Base-by-base conservation (phyloP, 1,140 invertebrate genomes). In the Battus philenor region DNA sequence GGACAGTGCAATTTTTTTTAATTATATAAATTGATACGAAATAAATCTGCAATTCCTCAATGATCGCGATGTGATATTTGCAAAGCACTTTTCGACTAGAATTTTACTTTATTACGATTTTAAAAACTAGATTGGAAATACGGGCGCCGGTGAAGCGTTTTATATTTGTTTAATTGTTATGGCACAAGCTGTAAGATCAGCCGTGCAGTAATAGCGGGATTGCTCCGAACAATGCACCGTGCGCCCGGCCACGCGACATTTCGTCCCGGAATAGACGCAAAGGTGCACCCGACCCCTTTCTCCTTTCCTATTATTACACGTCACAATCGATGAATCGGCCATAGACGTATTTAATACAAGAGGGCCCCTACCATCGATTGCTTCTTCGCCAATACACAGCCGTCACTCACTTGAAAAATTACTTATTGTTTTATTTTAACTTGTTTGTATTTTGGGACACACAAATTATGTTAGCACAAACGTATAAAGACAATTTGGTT, bases 251-350 rank as follows among this genome's bases (percentile, higher is more conserved):
- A 72, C 68, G 71, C 61, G 66, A 69, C 69, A 66, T 55, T 62
- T 55, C 39, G 11, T 34, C 31, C 43, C 47, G 36, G 47, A 34
- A 46, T 46, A 49, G 32, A 52, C 29, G 54, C 36, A 69, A 75
- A 75, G 68, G 68, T 71, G 68, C 63, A 66, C 30, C 8, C 47
- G 50, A 64, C 59, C 71, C 65, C 63, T 72, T 74, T 74, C 67
- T 56, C 47, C 22, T 9, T 9, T 27, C 51, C 44, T 62, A 68
- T 69, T 67, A 65, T 61, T 66, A 61, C 43, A 47, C 50, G 50
- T 54, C 53, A 59, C 56, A 64, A 64, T 56, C 63, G 47, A 50
- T 45, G 27, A 38, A 66, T 63, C 58, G 55, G 52, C 54, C 62
- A 55, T 59, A 65, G 27, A 45, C 32, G 44, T 45, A 32, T 46